Evolutionary conservation across 2,888 invertebrate species (phyloP), one percentile per base, ranked within the genome.

Genomic region (Tethea ocularis): DNA sequence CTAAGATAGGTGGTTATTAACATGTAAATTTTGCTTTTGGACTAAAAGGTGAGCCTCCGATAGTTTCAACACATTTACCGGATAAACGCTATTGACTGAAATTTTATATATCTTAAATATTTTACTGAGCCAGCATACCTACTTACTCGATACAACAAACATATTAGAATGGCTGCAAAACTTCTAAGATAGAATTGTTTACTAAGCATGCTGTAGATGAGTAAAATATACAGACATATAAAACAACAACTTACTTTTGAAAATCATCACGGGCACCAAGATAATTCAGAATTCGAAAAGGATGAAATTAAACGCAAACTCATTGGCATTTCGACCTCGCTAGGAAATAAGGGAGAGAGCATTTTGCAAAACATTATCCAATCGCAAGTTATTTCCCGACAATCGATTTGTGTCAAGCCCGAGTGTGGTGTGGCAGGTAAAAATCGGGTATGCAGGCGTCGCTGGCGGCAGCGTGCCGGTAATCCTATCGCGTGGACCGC

Each of bases 401-500:
- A 83, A 80, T 84, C 84, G 87, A 86, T 81, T 80, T 73, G 80
- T 83, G 87, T 87, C 86, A 87, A 79, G 78, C 72, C 69, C 69
- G 73, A 62, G 63, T 71, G 72, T 77, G 80, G 84, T 86, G 72
- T 77, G 80, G 84, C 87, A 86, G 86, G 87, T 86, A 77, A 75
- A 80, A 80, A 75, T 80, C 75, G 74, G 76, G 70, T 20, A 73
- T 71, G 79, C 72, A 72, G 54, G 69, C 70, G 74, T 72, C 71
- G 84, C 86, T 84, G 72, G 77, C 75, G 81, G 84, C 79, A 71
- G 70, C 68, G 74, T 74, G 69, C 70, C 75, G 72, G 83, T 89
- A 88, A 89, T 89, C 89, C 87, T 85, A 86, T 85, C 86, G 83
- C 79, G 71, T 69, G 67, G 78, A 76, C 73, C 76, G 71, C 80